phyloP scores from a whole-genome alignment of 2,797 vertebrate genomes.

The Eulemur rubriventer region DNA sequence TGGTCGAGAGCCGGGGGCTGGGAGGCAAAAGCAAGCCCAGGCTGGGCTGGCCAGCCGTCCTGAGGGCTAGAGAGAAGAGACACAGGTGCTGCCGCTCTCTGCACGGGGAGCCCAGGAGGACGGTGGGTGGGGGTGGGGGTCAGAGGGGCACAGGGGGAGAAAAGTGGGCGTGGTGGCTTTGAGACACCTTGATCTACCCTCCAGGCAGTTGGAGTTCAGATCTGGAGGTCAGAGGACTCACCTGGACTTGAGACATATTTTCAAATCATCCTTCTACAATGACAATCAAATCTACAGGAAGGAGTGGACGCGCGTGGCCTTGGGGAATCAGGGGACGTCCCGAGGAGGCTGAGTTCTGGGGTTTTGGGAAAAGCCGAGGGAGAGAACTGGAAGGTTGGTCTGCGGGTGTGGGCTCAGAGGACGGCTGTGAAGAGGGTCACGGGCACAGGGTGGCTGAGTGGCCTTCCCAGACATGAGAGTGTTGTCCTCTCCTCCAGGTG shows the following conservation, averaged over 20 bases:
- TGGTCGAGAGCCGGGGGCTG: accelerated
- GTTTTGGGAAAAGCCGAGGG: background rate
- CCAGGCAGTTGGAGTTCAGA: background rate
- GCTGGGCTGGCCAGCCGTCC: accelerated
- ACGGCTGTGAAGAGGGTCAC: accelerated
- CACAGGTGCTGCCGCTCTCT: accelerated
- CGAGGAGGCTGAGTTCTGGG: accelerated
- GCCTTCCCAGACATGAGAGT: background rate
- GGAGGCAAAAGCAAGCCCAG: too few species aligned
- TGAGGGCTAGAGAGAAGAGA: too few species aligned
- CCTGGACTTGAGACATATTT: accelerated
- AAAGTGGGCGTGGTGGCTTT: accelerated
- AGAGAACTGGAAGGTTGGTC: background rate
- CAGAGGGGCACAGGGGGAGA: accelerated
- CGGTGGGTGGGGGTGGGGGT: accelerated
- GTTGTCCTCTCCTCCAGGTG: accelerated
- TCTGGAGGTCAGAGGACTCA: background rate
- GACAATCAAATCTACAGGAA: too few species aligned
- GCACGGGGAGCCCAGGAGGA: background rate
- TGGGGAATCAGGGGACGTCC: background rate
- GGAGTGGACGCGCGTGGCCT: background rate
- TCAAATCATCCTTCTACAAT: accelerated
- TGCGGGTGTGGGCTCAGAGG: background rate
- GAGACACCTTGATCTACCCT: background rate
- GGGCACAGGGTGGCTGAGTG: background rate